Conservation (phyloP, 2,888 invertebrate genomes). For the Eupithecia subfuscata region DNA sequence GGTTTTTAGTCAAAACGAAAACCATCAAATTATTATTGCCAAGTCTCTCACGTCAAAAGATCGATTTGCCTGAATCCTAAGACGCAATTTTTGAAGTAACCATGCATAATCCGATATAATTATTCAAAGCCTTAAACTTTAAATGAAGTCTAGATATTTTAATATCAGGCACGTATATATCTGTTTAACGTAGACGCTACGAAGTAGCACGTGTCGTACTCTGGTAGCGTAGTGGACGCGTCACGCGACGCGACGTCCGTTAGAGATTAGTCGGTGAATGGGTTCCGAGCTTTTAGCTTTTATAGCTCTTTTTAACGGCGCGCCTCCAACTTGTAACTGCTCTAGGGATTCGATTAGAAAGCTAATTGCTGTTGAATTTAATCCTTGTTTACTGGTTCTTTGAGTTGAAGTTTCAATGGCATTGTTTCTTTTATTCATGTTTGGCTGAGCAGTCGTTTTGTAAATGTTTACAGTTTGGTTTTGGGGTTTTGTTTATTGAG, state of each 20-base stretch:
- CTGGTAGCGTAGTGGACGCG: background rate
- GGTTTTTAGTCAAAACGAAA: too few species aligned
- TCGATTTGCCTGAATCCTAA: background rate
- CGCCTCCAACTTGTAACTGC: constrained; percentile 21
- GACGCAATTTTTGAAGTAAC: background rate
- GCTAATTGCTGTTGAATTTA: constrained; percentile 18
- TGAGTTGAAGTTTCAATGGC: constrained; percentile 2
- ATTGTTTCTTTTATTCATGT: background rate
- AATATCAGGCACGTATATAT: background rate
- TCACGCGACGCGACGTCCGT: constrained; percentile 10
- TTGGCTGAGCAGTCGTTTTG: background rate
- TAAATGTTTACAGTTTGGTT: background rate
- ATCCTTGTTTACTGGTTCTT: background rate
- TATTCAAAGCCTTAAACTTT: background rate
- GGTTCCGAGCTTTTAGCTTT: constrained; percentile 32
- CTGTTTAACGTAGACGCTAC: background rate
- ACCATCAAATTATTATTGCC: too few species aligned
- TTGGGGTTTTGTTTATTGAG: background rate
- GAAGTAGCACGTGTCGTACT: background rate
- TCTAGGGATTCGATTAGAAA: constrained; percentile 23
- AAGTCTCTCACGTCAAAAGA: too few species aligned
- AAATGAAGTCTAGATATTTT: background rate
- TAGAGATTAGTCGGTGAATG: constrained; percentile 37
- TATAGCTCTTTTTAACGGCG: constrained; percentile 35
- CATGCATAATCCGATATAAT: background rate